Conservation (phyloP, 64 coral and sea anemone species). For the Porites australiensis region DNA sequence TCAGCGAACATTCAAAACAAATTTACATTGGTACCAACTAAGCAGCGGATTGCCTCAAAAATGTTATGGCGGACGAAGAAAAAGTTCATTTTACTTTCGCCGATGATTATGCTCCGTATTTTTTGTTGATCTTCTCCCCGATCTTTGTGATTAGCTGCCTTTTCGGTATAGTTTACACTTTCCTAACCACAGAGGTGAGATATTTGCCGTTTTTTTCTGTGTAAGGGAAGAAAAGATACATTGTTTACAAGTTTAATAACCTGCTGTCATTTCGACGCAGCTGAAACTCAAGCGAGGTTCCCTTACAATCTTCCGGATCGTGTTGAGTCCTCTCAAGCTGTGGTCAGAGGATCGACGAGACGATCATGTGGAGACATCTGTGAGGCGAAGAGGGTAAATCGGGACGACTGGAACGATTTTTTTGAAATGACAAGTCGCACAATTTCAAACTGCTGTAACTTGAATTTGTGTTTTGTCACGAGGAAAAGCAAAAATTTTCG, state of each 20-base stretch:
- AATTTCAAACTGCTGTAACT: too few species aligned
- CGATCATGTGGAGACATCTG: too few species aligned
- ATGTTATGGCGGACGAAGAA: conserved; percentile 15
- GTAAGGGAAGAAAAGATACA: background rate
- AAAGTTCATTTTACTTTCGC: conserved; percentile 51
- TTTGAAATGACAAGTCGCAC: too few species aligned
- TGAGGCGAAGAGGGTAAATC: too few species aligned
- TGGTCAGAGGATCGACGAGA: too few species aligned
- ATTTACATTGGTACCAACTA: background rate
- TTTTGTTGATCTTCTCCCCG: conserved; percentile 53
- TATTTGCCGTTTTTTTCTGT: background rate
- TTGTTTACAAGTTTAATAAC: background rate
- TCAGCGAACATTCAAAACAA: background rate
- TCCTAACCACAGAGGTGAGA: conserved; percentile 57
- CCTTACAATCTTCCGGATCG: too few species aligned
- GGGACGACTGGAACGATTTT: too few species aligned
- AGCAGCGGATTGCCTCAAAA: background rate
- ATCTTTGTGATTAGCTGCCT: conserved; percentile 55
- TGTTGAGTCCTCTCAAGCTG: too few species aligned
- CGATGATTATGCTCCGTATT: conserved; percentile 56
- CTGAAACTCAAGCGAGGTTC: too few species aligned
- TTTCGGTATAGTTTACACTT: conserved; percentile 46
- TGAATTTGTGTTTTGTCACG: too few species aligned
- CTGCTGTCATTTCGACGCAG: too few species aligned
- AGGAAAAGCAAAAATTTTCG: too few species aligned